phyloP scores from a whole-genome alignment of 2,888 invertebrate species.

The Portevinia maculata region DNA sequence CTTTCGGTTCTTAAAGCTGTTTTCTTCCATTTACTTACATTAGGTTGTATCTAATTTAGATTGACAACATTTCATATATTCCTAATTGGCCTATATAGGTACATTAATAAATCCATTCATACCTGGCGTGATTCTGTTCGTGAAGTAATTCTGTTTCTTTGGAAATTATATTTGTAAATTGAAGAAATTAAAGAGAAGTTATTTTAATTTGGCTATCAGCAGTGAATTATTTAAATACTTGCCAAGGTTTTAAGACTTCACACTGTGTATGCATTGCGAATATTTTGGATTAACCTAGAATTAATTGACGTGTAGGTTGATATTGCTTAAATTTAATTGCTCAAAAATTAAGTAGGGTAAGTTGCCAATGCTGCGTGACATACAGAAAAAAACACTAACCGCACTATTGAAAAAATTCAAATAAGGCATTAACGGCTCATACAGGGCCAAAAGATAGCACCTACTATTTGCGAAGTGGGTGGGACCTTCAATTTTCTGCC shows the following conservation, averaged over 20 bases:
- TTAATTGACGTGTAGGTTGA: conserved; percentile 8
- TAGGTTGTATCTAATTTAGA: conserved; percentile 41
- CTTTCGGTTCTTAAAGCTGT: conserved; percentile 72
- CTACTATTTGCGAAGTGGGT: too few species aligned
- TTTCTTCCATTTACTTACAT: conserved; percentile 37
- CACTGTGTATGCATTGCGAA: too few species aligned
- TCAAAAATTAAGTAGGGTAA: too few species aligned
- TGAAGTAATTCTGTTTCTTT: background rate
- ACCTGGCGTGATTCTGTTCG: conserved; percentile 6
- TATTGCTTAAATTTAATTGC: background rate
- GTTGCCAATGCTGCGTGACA: too few species aligned
- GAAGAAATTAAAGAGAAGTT: background rate
- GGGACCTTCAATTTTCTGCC: too few species aligned
- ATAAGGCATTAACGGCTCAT: too few species aligned
- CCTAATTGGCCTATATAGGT: conserved; percentile 11
- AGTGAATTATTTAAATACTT: too few species aligned
- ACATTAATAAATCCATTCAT: background rate
- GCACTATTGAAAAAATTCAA: too few species aligned
- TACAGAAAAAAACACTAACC: too few species aligned
- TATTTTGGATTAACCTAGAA: background rate
- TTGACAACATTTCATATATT: conserved; percentile 24
- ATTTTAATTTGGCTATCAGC: too few species aligned
- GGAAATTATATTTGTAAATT: background rate
- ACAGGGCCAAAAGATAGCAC: too few species aligned
- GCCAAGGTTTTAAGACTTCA: too few species aligned